These are phyloP conservation scores for Arion vulgaris DNA, from an alignment of 1,140 invertebrate genomes.

Conservation along the genomic window DNA sequence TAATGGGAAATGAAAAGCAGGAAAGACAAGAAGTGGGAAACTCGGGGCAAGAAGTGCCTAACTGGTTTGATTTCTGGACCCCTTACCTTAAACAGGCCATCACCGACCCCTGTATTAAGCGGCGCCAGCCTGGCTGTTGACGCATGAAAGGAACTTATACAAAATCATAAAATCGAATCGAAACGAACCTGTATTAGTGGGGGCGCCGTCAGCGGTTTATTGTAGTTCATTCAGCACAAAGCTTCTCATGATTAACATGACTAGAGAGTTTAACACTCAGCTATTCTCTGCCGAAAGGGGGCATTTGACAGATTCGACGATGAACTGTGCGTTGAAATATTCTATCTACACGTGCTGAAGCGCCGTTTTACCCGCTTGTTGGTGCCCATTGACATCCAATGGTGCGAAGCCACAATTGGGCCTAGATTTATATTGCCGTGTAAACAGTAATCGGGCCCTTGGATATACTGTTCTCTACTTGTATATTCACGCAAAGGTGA, in stretches of 20 bases:
- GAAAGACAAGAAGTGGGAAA: not conserved
- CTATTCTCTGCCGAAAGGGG: not conserved
- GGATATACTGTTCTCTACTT: too few species aligned
- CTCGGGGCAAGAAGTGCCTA: not conserved
- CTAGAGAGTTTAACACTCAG: not conserved
- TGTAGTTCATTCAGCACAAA: slow-evolving; percentile 1
- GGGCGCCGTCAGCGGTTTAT: not conserved
- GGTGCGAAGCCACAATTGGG: slow-evolving; percentile 4
- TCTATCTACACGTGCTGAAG: not conserved
- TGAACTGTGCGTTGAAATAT: not conserved
- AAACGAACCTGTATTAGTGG: not conserved
- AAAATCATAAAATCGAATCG: not conserved
- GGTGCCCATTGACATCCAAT: slow-evolving; percentile 6
- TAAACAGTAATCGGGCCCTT: not conserved
- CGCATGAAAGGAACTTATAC: not conserved
- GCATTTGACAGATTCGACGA: not conserved
- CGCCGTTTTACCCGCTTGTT: not conserved
- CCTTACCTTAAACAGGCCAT: not conserved
- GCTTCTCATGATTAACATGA: not conserved
- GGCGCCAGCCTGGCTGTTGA: not conserved
- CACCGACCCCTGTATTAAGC: not conserved
- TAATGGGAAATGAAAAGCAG: not conserved
- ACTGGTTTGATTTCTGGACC: not conserved
- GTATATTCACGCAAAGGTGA: not conserved
- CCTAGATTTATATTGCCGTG: not conserved